Evolutionary conservation across 1,140 invertebrate genomes (phyloP), one percentile per base, ranked within the genome.

Genomic region (Drosophila leontia): DNA sequence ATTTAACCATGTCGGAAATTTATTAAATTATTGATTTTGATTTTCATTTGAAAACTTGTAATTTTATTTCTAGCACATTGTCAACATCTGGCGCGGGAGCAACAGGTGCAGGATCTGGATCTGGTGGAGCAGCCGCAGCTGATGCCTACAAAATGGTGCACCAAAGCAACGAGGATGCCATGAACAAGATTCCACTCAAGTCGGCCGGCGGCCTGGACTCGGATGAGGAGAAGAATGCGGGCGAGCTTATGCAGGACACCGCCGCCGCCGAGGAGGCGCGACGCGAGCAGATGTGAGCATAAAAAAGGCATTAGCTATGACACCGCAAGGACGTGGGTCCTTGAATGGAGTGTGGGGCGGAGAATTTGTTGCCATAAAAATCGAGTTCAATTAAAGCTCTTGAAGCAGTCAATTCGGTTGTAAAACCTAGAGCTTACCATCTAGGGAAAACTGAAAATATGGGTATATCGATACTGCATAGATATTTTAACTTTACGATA

Each of bases 121-220:
- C 56, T 44, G 76, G 47, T 42, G 55, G 55, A 53, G 75, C 63
- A 47, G 48, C 68, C 29, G 39, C 85, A 84, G 65, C 83, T 72
- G 91, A 92, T 91, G 91, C 87, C 57, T 79, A 71, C 75, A 92
- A 92, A 71, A 92, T 92, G 91, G 91, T 92, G 67, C 91, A 91
- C 82, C 91, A 86, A 53, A 91, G 62, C 75, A 91, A 91, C 48
- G 91, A 92, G 67, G 91, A 92, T 82, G 81, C 91, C 60, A 92
- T 91, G 84, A 92, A 92, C 53, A 92, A 92, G 78, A 92, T 92
- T 78, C 91, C 91, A 78, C 71, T 92, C 29, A 92, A 92, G 63
- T 92, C 91, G 4, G 78, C 82, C 56, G 71, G 70, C 53, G 90
- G 90, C 32, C 50, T 91, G 62, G 91, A 92, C 61, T 60, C 42